Evolutionary conservation across 37 sponge, comb jelly and placozoan species (phyloP).

Genomic region (Spongia lamella): DNA sequence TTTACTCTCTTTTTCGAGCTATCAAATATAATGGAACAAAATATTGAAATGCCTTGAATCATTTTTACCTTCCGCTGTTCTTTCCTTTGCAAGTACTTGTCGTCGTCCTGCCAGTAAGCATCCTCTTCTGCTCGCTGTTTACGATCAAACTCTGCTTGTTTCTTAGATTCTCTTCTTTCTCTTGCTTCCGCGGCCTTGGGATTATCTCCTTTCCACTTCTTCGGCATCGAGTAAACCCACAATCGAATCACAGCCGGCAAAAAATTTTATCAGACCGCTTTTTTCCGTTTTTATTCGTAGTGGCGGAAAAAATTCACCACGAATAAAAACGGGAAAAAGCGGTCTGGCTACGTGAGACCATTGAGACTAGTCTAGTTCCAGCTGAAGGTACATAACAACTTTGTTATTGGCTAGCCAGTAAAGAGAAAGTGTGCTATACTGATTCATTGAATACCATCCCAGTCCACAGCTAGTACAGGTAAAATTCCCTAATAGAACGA

Average conservation of each 20-base stretch:
- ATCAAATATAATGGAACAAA: neutral
- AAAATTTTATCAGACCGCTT: neutral
- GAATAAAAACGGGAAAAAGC: neutral
- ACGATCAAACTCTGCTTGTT: slow-evolving; percentile 42
- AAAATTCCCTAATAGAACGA: no score
- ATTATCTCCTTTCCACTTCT: slow-evolving; percentile 84
- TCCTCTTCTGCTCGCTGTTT: slow-evolving; percentile 76
- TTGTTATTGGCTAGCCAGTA: no score
- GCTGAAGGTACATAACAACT: no score
- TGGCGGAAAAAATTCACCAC: no score
- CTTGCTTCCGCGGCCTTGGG: slow-evolving; percentile 85
- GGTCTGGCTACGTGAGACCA: neutral
- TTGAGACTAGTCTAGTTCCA: no score
- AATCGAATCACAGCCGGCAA: neutral
- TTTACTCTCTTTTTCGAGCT: slow-evolving; percentile 79
- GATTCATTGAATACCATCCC: no score
- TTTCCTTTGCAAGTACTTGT: slow-evolving; percentile 79
- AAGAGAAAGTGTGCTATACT: no score
- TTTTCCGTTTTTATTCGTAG: no score
- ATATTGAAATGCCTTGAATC: no score
- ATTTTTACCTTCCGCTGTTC: slow-evolving; percentile 79
- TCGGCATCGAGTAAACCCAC: slow-evolving; percentile 58
- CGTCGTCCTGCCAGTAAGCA: slow-evolving; percentile 90
- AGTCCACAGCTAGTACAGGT: no score
- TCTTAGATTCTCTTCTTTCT: slow-evolving; percentile 69